Evolutionary conservation across 37 sponge, comb jelly and placozoan species (phyloP).

Genomic region (Oopsacas minuta): DNA sequence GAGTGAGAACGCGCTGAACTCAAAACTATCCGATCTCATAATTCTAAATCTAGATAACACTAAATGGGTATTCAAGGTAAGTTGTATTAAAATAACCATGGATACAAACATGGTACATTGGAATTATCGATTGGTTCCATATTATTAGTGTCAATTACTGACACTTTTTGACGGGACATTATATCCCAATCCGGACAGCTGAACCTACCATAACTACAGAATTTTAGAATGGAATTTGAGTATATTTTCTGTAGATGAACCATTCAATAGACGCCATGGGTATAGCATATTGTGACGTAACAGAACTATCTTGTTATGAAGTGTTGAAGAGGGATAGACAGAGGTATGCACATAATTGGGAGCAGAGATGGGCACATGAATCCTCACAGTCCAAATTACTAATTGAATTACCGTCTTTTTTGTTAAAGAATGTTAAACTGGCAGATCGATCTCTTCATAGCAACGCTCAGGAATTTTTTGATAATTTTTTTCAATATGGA

Average conservation of each 20-base stretch:
- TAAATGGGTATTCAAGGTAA: constrained; percentile 7
- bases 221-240: too few relatives aligned
- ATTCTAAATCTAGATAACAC: neutral
- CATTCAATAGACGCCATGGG: neutral
- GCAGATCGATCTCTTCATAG: constrained; percentile 27
- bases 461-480: constrained; percentile 27
- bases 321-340: constrained; percentile 68
- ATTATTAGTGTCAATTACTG: too few relatives aligned
- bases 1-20: neutral
- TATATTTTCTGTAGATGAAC: neutral
- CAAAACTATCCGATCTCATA: neutral
- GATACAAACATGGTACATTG: too few relatives aligned
- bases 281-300: constrained; percentile 76
- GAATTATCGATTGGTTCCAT: too few relatives aligned
- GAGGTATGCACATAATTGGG: constrained; percentile 36
- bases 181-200: too few relatives aligned
- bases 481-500: constrained; percentile 21
- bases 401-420: constrained; percentile 32
- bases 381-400: constrained; percentile 25
- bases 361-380: constrained; percentile 44
- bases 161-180: too few relatives aligned
- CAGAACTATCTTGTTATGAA: constrained; percentile 43
- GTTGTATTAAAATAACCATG: too few relatives aligned
- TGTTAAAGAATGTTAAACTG: constrained; percentile 23
- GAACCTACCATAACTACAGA: too few relatives aligned